These are phyloP conservation scores for Acridotheres tristis DNA, from an alignment of 2,797 vertebrate genomes.

Conservation along the genomic window DNA sequence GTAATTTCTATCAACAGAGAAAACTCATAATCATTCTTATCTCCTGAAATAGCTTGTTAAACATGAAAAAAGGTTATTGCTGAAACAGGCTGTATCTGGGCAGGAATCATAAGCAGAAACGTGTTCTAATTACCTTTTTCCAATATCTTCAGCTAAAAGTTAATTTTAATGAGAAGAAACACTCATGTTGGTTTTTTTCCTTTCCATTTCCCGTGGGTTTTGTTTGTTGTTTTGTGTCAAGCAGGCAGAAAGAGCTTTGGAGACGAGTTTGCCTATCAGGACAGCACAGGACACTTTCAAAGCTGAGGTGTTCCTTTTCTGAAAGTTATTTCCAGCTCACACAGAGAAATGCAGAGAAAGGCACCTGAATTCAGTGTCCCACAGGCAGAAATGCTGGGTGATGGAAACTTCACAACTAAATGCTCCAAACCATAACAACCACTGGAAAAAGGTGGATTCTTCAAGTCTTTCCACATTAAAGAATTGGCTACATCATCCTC, in stretches of 20 bases:
- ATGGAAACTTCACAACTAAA: fast-evolving
- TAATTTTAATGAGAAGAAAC: neutral
- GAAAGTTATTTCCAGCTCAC: neutral
- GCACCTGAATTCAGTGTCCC: neutral
- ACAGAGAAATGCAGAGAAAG: neutral
- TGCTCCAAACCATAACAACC: neutral
- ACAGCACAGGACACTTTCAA: neutral
- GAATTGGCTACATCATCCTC: neutral
- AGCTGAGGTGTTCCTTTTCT: neutral
- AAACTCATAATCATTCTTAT: constrained; percentile 47
- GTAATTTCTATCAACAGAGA: constrained; percentile 29
- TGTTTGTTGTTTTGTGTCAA: neutral
- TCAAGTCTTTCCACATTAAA: neutral
- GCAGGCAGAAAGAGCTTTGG: neutral
- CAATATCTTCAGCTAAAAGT: neutral
- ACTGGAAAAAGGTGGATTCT: neutral
- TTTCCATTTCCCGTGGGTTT: neutral
- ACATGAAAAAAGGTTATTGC: constrained; percentile 17
- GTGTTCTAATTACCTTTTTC: constrained; percentile 41
- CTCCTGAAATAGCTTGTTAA: constrained; percentile 37
- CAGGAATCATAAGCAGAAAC: constrained; percentile 16
- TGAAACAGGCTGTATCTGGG: neutral
- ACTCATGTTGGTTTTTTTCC: neutral
- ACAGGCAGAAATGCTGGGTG: neutral
- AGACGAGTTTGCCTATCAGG: neutral